Evolutionary conservation across 2,797 vertebrate genomes (phyloP).

Genomic region (Taenioides sp.): DNA sequence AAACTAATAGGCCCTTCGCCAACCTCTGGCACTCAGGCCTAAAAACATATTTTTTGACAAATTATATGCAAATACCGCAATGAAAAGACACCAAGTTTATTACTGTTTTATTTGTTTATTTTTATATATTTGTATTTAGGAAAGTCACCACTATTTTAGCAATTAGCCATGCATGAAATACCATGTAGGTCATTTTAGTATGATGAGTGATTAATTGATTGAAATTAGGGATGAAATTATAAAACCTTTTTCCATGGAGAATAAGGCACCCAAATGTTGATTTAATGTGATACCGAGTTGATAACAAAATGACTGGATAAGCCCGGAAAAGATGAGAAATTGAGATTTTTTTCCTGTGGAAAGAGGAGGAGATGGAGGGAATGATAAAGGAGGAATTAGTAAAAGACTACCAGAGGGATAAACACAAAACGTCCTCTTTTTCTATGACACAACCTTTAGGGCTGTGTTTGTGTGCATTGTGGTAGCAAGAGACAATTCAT

Average conservation of each 20-base stretch:
- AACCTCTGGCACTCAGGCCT: no score
- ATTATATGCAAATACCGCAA: no score
- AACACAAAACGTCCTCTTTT: constrained; percentile 61
- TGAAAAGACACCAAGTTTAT: no score
- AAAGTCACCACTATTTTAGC: not conserved
- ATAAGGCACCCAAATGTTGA: not conserved
- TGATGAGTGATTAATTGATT: not conserved
- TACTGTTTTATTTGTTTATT: not conserved
- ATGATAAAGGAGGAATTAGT: constrained; percentile 59
- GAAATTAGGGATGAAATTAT: not conserved
- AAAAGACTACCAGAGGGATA: constrained; percentile 72
- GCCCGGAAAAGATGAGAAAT: constrained; percentile 20
- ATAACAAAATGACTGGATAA: constrained; percentile 68
- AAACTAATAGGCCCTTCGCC: no score
- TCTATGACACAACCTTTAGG: constrained; percentile 62
- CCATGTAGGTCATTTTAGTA: not conserved
- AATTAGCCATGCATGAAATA: not conserved
- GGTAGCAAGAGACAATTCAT: constrained; percentile 63
- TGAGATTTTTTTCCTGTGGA: constrained; percentile 65
- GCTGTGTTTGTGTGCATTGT: constrained; percentile 38
- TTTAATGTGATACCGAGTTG: not conserved
- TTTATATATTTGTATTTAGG: not conserved
- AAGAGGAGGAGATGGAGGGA: constrained; percentile 59
- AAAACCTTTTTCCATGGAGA: not conserved
- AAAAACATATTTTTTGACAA: no score